A percentile compares a stretch with the other conserved stretches of the same genome.
Evolutionary conservation across 2,797 vertebrate species (phyloP).

Genomic region (Sparidentex hasta): DNA sequence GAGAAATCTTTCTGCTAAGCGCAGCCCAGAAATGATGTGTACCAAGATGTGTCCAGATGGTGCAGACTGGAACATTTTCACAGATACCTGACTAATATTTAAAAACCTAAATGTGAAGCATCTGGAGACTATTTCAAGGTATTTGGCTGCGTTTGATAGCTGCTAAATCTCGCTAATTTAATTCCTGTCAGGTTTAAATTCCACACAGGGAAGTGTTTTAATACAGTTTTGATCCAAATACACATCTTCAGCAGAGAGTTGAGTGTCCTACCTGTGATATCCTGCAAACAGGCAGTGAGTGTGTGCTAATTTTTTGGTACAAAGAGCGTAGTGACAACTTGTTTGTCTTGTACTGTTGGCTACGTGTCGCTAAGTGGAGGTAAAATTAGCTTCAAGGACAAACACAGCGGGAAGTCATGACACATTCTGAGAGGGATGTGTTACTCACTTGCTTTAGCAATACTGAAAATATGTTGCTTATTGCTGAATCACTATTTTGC

Average conservation of each 20-base stretch:
- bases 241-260: background rate
- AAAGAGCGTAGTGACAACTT: background rate
- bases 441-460: constrained; percentile 5
- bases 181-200: constrained; percentile 11
- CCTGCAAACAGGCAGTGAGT: background rate
- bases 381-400: constrained; percentile 2
- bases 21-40: constrained; percentile 8
- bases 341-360: background rate
- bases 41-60: constrained; percentile 36
- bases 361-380: background rate
- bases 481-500: no score
- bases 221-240: constrained; percentile 4
- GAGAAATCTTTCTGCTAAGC: constrained; percentile 1
- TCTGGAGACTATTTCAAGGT: constrained; percentile 35
- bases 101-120: constrained; percentile 31
- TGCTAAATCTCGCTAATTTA: constrained; percentile 20
- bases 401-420: background rate
- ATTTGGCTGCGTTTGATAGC: background rate
- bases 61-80: constrained; percentile 24
- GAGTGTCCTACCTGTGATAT: background rate
- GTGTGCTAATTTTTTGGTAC: background rate
- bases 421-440: constrained; percentile 4
- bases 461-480: background rate
- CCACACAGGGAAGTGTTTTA: constrained; percentile 5
- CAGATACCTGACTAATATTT: constrained; percentile 33